Percentiles rank a stretch among this genome's conserved stretches.
Evolutionary conservation across 2,888 invertebrate genomes (phyloP).

Genomic region (Oscheius sp.): DNA sequence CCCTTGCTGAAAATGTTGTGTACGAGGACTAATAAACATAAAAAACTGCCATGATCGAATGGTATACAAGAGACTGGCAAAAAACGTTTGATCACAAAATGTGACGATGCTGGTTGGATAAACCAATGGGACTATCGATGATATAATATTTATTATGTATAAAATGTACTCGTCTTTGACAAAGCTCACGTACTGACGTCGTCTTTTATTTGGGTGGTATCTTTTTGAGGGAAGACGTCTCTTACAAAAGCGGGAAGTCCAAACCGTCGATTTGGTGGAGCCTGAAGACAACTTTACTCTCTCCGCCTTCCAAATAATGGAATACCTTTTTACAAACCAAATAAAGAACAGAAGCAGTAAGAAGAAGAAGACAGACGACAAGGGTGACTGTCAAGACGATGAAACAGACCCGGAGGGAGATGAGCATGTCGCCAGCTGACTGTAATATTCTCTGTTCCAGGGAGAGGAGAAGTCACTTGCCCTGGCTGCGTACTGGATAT

Average conservation of each 20-base stretch:
- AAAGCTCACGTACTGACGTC: slow-evolving; percentile 21
- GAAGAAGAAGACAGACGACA: slow-evolving; percentile 46
- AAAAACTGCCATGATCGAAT: too few relatives aligned
- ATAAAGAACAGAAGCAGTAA: slow-evolving; percentile 51
- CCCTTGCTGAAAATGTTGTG: too few relatives aligned
- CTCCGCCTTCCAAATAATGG: neutral
- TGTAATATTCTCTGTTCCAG: slow-evolving; percentile 40
- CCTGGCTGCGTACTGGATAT: slow-evolving; percentile 69
- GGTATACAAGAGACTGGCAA: too few relatives aligned
- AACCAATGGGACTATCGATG: too few relatives aligned
- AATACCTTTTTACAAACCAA: slow-evolving; percentile 38
- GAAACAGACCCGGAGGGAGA: slow-evolving; percentile 57
- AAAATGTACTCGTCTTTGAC: slow-evolving; percentile 1
- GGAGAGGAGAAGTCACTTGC: slow-evolving; percentile 41
- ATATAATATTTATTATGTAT: too few relatives aligned
- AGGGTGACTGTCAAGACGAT: slow-evolving; percentile 53
- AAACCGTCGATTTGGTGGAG: slow-evolving; percentile 32
- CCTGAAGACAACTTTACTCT: neutral
- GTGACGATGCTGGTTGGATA: too few relatives aligned
- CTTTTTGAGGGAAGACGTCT: slow-evolving; percentile 35
- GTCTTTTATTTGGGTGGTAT: slow-evolving; percentile 14
- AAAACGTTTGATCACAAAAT: too few relatives aligned
- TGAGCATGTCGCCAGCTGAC: slow-evolving; percentile 69
- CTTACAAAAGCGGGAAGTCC: slow-evolving; percentile 36
- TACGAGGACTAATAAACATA: too few relatives aligned